Conservation (phyloP, 2,888 invertebrate species). For the Stenotaenia linearis region DNA sequence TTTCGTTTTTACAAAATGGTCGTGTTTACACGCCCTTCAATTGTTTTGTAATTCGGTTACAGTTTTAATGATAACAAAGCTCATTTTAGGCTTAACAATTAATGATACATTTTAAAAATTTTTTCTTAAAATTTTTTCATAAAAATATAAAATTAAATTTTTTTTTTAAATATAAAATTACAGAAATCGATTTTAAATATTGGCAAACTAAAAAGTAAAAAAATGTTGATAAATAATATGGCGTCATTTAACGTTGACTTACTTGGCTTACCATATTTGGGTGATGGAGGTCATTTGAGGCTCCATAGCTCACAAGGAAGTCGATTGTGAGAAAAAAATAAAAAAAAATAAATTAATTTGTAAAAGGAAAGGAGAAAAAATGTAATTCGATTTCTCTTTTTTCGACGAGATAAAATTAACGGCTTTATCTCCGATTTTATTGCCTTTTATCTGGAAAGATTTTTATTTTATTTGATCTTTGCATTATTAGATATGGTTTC, state of each 20-base stretch:
- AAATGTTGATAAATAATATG: constrained; percentile 4
- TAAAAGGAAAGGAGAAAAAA: not conserved
- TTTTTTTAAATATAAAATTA: too few species aligned
- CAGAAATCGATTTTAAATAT: too few species aligned
- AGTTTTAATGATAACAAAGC: not conserved
- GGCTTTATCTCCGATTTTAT: not conserved
- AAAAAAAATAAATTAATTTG: not conserved
- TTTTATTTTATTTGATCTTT: not conserved
- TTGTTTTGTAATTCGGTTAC: not conserved
- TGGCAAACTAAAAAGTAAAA: not conserved
- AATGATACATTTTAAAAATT: too few species aligned
- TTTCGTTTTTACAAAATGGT: not conserved
- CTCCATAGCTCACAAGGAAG: constrained; percentile 24
- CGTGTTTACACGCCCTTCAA: not conserved
- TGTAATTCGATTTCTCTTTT: not conserved
- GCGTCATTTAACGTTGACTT: constrained; percentile 1
- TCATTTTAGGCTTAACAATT: not conserved
- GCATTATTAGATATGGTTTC: not conserved
- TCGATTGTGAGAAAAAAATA: not conserved
- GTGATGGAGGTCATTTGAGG: constrained; percentile 16
- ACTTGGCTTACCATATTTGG: constrained; percentile 10
- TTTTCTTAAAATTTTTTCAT: too few species aligned
- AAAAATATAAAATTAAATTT: too few species aligned
- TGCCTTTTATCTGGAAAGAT: not conserved
- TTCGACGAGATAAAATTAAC: not conserved